Conservation (phyloP, 1,140 invertebrate species). For the Micrasema minimum region DNA sequence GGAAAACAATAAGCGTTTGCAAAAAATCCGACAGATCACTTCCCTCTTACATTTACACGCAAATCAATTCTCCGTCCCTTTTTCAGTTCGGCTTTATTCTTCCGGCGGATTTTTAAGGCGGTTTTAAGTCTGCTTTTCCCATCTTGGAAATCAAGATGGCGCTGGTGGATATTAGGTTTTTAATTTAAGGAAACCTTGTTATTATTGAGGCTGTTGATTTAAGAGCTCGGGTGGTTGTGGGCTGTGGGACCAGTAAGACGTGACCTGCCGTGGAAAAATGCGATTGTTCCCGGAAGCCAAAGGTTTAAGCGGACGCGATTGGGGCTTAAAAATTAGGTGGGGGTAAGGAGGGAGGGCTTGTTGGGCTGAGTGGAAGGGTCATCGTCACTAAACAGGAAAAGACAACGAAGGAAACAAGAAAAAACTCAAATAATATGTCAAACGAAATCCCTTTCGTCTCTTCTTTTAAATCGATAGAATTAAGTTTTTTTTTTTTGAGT, state of each 20-base stretch:
- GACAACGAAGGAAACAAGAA: no score
- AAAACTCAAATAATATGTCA: no score
- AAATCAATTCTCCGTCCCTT: neutral
- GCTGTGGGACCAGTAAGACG: conserved; percentile 61
- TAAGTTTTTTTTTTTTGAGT: no score
- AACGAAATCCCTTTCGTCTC: no score
- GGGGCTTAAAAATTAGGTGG: conserved; percentile 75
- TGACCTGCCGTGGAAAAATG: conserved; percentile 73
- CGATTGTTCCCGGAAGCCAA: conserved; percentile 72
- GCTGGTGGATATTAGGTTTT: conserved; percentile 72
- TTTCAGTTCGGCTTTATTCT: neutral
- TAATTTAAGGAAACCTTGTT: conserved; percentile 75
- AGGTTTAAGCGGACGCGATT: conserved; percentile 73
- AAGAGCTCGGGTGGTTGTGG: conserved; percentile 67
- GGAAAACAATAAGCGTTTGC: neutral
- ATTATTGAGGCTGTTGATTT: conserved; percentile 73
- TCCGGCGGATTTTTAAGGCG: neutral
- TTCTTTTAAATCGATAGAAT: no score
- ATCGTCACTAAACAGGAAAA: neutral
- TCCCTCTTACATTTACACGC: neutral
- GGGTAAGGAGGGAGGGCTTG: conserved; percentile 45
- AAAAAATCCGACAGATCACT: neutral
- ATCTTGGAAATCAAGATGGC: conserved; percentile 40
- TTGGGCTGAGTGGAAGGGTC: conserved; percentile 3
- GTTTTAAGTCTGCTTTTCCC: conserved; percentile 53